Evolutionary conservation across 2,888 invertebrate genomes (phyloP), one percentile per base, ranked within the genome.

Genomic region (Hermaeophaga mercurialis): DNA sequence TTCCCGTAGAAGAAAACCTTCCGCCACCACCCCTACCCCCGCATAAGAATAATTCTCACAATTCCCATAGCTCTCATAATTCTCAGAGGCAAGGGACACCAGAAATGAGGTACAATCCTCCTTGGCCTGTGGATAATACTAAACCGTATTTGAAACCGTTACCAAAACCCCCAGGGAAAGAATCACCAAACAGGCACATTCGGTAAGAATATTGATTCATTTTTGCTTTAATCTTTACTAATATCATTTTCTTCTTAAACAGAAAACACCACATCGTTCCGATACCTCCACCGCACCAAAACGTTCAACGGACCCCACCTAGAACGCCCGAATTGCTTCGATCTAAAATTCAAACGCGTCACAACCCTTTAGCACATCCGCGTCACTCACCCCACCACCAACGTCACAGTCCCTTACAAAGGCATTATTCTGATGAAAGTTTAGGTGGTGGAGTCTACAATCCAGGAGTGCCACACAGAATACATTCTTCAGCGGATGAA

Each of bases 401-500:
- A 67, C 18, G 65, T 12, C 75, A 75, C 52, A 76, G 76, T 66
- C 79, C 83, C 36, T 71, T 87, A 26, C 85, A 86, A 19, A 77
- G 87, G 36, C 87, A 86, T 53, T 83, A 86, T 49, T 86, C 86
- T 0, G 86, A 87, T 62, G 87, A 87, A 68, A 86, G 86, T 66
- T 73, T 87, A 8, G 80, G 85, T 14, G 76, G 77, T 2, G 61
- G 76, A 24, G 77, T 75, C 53, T 66, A 69, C 22, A 67, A 69
- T 33, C 63, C 70, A 11, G 73, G 75, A 17, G 73, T 73, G 6
- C 76, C 73, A 2, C 85, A 84, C 12, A 78, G 86, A 31, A 85
- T 86, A 2, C 88, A 88, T 71, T 90, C 91, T 4, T 91, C 90
- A 1, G 91, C 90, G 1, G 90, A 91, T 72, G 91, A 91, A 75